A percentile compares a stretch with the other conserved stretches of the same genome.
Conservation (phyloP, 2,888 invertebrate genomes). For the Parnassius orleans region DNA sequence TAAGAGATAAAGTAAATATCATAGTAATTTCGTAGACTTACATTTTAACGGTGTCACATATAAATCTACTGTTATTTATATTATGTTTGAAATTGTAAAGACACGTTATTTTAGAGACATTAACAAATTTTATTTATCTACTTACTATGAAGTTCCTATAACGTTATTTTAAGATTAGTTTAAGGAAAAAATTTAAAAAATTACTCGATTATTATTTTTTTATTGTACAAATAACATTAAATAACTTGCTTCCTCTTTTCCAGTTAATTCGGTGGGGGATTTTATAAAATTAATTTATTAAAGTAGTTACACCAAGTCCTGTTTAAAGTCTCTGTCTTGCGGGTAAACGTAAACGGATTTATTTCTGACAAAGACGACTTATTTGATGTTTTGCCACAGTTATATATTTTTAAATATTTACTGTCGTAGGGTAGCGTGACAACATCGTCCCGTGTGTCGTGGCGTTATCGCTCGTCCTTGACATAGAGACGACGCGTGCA, state of each 20-base stretch:
- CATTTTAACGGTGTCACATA: conserved; percentile 2
- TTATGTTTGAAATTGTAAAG: not conserved
- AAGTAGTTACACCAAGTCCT: too few species aligned
- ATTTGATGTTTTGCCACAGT: too few species aligned
- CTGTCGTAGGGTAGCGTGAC: conserved; percentile 40
- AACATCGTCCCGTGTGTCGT: conserved; percentile 49
- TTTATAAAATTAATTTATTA: conserved; percentile 8
- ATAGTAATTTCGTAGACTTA: conserved; percentile 1
- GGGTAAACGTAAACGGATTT: too few species aligned
- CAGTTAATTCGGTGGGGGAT: too few species aligned
- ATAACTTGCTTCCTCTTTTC: conserved; percentile 23
- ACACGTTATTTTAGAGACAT: conserved; percentile 1
- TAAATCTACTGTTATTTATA: conserved; percentile 3
- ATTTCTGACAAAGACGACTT: too few species aligned
- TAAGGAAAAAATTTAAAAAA: not conserved
- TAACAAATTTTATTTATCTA: not conserved
- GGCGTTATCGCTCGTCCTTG: conserved; percentile 77
- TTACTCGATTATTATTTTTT: conserved; percentile 20
- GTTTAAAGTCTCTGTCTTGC: too few species aligned
- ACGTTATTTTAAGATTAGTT: not conserved
- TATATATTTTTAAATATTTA: conserved; percentile 3
- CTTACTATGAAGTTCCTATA: not conserved
- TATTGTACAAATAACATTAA: conserved; percentile 10
- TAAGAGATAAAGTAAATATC: not conserved
- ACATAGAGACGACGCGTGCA: conserved; percentile 76